These are phyloP conservation scores for Clistopyga incitator DNA, from an alignment of 2,888 invertebrate species.

Conservation along the genomic window DNA sequence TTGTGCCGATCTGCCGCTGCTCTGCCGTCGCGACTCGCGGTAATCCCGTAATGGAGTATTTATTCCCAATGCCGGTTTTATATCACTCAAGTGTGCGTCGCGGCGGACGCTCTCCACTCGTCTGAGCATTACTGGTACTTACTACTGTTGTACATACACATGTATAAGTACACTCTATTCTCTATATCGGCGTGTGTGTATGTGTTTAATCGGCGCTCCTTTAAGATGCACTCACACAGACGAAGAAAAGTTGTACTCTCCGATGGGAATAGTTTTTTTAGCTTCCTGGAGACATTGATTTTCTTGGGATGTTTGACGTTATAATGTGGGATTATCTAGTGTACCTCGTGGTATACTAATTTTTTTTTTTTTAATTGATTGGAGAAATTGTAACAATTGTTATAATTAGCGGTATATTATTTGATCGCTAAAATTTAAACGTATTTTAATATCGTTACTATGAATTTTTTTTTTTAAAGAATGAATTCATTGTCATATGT, in stretches of 20 bases:
- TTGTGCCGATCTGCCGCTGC: slow-evolving; percentile 39
- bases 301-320: not conserved
- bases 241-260: not conserved
- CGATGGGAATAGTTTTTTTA: not conserved
- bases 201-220: slow-evolving; percentile 49
- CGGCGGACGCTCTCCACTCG: slow-evolving; percentile 32
- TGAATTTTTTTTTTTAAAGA: too few relatives aligned
- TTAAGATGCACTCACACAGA: not conserved
- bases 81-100: slow-evolving; percentile 75
- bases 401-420: too few relatives aligned
- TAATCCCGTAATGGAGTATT: slow-evolving; percentile 82
- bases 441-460: too few relatives aligned
- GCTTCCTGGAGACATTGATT: slow-evolving; percentile 15
- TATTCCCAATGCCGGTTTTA: slow-evolving; percentile 80
- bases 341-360: too few relatives aligned
- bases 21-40: slow-evolving; percentile 60
- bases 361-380: too few relatives aligned
- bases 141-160: slow-evolving; percentile 13
- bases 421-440: too few relatives aligned
- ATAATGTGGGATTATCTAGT: not conserved
- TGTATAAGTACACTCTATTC: not conserved
- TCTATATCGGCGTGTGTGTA: not conserved
- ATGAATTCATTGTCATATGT: too few relatives aligned
- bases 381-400: too few relatives aligned
- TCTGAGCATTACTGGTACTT: slow-evolving; percentile 18